phyloP scores from a whole-genome alignment of 2,888 invertebrate genomes.

The Meta bourneti region DNA sequence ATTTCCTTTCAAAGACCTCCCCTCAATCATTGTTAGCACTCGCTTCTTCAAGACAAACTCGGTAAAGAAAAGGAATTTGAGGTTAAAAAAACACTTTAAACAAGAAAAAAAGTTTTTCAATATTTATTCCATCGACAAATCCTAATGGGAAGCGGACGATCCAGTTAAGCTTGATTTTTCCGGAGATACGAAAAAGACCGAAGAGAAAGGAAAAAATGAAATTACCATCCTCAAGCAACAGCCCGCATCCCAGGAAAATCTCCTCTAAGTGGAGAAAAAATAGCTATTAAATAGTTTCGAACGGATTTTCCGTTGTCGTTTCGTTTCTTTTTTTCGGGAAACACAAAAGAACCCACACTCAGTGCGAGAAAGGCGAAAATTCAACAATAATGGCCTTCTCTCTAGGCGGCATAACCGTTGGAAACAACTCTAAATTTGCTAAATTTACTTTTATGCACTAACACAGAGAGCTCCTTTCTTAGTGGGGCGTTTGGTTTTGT shows the following conservation, averaged over 20 bases:
- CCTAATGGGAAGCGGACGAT: constrained; percentile 19
- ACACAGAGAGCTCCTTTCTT: neutral
- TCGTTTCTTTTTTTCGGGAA: neutral
- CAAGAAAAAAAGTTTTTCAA: constrained; percentile 30
- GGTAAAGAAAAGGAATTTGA: neutral
- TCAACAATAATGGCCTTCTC: constrained; percentile 30
- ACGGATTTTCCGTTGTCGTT: constrained; percentile 6
- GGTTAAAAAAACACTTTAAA: neutral
- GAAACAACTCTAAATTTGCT: constrained; percentile 27
- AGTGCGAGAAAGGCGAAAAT: constrained; percentile 32
- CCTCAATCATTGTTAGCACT: constrained; percentile 27
- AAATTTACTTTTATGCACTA: constrained; percentile 26
- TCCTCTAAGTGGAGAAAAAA: constrained; percentile 45
- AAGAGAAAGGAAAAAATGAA: neutral
- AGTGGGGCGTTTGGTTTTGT: neutral
- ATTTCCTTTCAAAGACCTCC: neutral
- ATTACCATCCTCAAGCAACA: constrained; percentile 51
- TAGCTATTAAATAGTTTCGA: constrained; percentile 58
- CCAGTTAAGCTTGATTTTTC: constrained; percentile 33
- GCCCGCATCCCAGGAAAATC: constrained; percentile 29
- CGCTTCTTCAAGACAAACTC: neutral
- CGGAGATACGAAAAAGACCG: constrained; percentile 20
- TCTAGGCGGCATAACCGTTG: neutral
- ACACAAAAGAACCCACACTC: neutral
- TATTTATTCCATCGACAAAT: constrained; percentile 34